A percentile compares a stretch with the other conserved stretches of the same genome.
Evolutionary conservation across 2,888 invertebrate genomes (phyloP).

Genomic region (Eilema griseolum): DNA sequence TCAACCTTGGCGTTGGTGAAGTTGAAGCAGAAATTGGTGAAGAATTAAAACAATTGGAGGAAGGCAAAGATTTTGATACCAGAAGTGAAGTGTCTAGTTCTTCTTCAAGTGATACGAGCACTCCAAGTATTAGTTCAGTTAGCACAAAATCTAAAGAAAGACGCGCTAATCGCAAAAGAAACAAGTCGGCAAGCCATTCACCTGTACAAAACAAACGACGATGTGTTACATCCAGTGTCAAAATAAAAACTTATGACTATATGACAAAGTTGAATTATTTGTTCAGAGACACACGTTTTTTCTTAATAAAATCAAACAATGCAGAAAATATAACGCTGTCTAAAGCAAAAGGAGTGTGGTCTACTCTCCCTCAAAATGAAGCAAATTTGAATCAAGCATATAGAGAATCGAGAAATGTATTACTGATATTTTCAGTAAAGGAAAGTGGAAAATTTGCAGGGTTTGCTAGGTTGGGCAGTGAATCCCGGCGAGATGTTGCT

Average conservation of each 20-base stretch:
- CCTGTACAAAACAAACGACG: conserved; percentile 76
- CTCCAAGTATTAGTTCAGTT: conserved; percentile 92
- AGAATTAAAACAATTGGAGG: conserved; percentile 92
- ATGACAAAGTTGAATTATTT: conserved; percentile 96
- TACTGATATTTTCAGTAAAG: conserved; percentile 98
- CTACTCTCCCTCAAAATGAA: conserved; percentile 98
- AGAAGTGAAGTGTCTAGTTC: conserved; percentile 96
- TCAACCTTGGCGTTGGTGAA: conserved; percentile 89
- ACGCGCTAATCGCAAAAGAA: conserved; percentile 87
- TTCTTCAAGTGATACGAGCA: conserved; percentile 90
- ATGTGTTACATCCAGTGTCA: conserved; percentile 67
- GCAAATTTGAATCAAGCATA: conserved; percentile 98
- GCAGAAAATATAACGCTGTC: conserved; percentile 98
- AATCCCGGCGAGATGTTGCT: conserved; percentile 95
- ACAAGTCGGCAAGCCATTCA: conserved; percentile 77
- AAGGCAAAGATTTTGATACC: conserved; percentile 92
- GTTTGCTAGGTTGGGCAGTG: conserved; percentile 96
- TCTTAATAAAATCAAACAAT: conserved; percentile 99
- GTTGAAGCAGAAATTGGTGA: conserved; percentile 92
- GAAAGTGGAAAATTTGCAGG: conserved; percentile 98
- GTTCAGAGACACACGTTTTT: conserved; percentile 97
- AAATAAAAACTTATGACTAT: conserved; percentile 93
- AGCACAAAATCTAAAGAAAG: conserved; percentile 90
- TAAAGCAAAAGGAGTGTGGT: conserved; percentile 99
- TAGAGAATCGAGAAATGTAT: conserved; percentile 96